Percentiles rank a stretch among this genome's conserved stretches.
phyloP scores from a whole-genome alignment of 2,888 invertebrate genomes.

The Mamestra brassicae region DNA sequence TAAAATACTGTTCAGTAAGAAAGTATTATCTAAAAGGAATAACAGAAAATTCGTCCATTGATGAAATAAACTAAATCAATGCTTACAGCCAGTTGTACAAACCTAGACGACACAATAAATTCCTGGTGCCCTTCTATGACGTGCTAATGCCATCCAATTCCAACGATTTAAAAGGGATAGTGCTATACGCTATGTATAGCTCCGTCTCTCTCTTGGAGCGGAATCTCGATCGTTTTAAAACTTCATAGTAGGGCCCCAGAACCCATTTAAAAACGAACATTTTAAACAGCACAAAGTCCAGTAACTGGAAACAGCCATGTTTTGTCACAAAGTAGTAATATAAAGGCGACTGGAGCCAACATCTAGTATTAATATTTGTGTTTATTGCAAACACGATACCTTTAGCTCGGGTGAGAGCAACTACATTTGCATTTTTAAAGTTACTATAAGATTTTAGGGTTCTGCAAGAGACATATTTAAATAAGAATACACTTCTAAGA shows the following conservation, averaged over 20 bases:
- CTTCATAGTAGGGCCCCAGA: not conserved
- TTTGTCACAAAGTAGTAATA: conserved; percentile 8
- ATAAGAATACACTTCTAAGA: not conserved
- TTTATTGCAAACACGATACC: conserved; percentile 47
- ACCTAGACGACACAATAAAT: too few species aligned
- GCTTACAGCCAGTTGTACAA: too few species aligned
- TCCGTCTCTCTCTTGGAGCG: too few species aligned
- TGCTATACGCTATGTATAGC: too few species aligned
- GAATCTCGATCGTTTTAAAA: not conserved
- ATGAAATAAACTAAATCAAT: too few species aligned
- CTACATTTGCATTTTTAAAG: conserved; percentile 54
- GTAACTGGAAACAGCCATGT: not conserved
- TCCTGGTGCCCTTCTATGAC: too few species aligned
- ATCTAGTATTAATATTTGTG: conserved; percentile 49
- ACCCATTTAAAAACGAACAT: conserved; percentile 6
- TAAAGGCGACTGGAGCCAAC: conserved; percentile 25
- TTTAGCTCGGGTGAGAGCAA: conserved; percentile 20
- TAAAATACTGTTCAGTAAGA: too few species aligned
- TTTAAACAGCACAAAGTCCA: conserved; percentile 10
- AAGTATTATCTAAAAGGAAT: too few species aligned
- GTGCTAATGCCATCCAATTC: too few species aligned
- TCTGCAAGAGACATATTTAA: not conserved
- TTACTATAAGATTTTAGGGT: conserved; percentile 47
- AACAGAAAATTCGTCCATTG: too few species aligned
- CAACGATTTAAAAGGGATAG: too few species aligned